Conservation (phyloP, 2,797 vertebrate genomes). For the Platalea minor region DNA sequence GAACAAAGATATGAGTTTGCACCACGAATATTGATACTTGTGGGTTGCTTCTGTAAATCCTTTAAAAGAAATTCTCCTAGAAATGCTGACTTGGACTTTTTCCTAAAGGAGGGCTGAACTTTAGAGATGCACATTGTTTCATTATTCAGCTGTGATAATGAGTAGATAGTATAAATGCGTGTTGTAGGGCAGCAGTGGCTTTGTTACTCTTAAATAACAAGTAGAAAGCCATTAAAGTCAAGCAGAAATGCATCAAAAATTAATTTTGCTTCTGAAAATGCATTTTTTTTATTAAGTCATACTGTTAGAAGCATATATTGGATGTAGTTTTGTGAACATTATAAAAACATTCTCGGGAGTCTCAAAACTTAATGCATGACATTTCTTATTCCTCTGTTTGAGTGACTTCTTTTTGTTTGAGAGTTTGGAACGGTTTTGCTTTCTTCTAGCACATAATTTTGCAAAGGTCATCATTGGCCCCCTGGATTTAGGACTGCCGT, state of each 20-base stretch:
- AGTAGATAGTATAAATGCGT: neutral
- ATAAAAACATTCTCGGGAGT: neutral
- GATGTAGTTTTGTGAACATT: neutral
- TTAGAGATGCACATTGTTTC: conserved; percentile 14
- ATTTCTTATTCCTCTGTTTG: neutral
- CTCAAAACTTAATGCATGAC: neutral
- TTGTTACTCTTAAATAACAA: neutral
- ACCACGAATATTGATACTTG: conserved; percentile 74
- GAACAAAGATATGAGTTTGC: conserved; percentile 71
- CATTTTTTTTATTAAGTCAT: neutral
- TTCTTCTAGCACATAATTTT: neutral
- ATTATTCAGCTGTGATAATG: neutral
- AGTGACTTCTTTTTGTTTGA: neutral
- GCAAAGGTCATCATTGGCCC: neutral
- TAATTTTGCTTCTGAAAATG: conserved; percentile 45
- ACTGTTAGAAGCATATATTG: neutral
- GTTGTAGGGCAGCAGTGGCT: neutral
- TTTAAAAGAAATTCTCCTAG: conserved; percentile 67
- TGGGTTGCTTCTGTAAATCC: conserved; percentile 67
- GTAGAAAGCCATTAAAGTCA: neutral
- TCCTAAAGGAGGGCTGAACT: neutral
- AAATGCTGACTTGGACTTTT: conserved; percentile 71
- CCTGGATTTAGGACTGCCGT: neutral
- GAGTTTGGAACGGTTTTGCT: neutral
- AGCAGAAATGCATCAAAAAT: conserved; percentile 22